These are phyloP conservation scores for Eremophila alpestris DNA, from an alignment of 2,797 vertebrate genomes.

Conservation along the genomic window DNA sequence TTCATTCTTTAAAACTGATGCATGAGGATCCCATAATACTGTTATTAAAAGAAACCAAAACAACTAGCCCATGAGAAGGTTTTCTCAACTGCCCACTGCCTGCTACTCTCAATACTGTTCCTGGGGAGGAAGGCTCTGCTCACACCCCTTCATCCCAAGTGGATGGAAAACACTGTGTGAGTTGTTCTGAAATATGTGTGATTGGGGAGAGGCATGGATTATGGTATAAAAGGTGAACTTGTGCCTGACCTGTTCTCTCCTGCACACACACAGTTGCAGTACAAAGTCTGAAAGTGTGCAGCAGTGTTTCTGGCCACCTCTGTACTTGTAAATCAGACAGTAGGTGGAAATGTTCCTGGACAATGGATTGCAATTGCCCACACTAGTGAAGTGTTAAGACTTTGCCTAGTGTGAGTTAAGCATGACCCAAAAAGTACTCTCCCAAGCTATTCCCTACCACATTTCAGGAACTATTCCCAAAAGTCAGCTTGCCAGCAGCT, in stretches of 20 bases:
- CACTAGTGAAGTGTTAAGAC: not conserved
- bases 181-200: not conserved
- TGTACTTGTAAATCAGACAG: not conserved
- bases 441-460: not conserved
- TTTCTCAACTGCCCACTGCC: not conserved
- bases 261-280: no score
- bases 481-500: not conserved
- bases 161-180: not conserved
- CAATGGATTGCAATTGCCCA: not conserved
- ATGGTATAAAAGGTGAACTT: not conserved
- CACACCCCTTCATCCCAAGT: not conserved
- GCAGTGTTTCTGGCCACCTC: not conserved
- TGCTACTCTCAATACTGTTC: not conserved
- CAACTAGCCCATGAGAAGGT: not conserved
- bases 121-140: not conserved
- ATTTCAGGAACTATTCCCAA: not conserved
- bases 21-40: not conserved
- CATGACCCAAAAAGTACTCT: not conserved
- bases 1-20: not conserved
- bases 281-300: not conserved
- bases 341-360: conserved; percentile 19
- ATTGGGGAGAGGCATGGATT: rapidly evolving
- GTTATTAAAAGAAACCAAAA: not conserved
- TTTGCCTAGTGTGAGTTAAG: not conserved
- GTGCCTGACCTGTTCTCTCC: not conserved